Conservation (phyloP, 2,113 vertebrate genomes). For the Scolopax mira region DNA sequence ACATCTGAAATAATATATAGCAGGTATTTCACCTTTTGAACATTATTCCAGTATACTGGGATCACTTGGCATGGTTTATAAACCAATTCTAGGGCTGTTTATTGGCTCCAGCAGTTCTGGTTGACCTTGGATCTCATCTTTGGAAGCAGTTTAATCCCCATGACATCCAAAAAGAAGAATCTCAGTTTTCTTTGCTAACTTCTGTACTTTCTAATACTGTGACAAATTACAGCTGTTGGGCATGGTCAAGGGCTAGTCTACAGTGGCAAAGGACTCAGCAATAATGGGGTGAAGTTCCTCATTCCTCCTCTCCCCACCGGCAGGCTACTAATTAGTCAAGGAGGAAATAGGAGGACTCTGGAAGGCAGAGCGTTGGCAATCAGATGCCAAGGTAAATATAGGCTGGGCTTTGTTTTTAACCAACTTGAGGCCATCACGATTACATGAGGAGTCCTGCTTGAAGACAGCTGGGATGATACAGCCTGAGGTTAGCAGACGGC, state of each 20-base stretch:
- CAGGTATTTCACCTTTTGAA: background rate
- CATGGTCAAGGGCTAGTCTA: background rate
- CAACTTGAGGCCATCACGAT: background rate
- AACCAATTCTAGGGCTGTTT: rapidly evolving
- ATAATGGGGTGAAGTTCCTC: background rate
- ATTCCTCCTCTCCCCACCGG: background rate
- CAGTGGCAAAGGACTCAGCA: background rate
- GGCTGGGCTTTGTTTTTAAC: background rate
- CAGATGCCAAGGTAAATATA: constrained; percentile 5
- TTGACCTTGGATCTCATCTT: background rate
- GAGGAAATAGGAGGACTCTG: background rate
- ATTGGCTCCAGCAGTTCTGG: background rate
- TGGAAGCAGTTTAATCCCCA: background rate
- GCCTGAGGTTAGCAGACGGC: background rate
- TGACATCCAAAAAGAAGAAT: background rate
- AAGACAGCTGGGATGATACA: background rate
- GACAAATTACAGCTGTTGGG: background rate
- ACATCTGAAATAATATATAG: background rate
- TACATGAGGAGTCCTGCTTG: background rate
- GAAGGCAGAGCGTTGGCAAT: background rate
- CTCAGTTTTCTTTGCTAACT: background rate
- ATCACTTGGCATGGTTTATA: background rate
- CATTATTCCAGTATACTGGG: background rate
- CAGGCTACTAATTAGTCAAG: background rate
- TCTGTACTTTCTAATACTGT: background rate